Percentiles rank a stretch among this genome's conserved stretches.
Conservation (phyloP, 2,888 invertebrate species). For the Dasypogon diadema region DNA sequence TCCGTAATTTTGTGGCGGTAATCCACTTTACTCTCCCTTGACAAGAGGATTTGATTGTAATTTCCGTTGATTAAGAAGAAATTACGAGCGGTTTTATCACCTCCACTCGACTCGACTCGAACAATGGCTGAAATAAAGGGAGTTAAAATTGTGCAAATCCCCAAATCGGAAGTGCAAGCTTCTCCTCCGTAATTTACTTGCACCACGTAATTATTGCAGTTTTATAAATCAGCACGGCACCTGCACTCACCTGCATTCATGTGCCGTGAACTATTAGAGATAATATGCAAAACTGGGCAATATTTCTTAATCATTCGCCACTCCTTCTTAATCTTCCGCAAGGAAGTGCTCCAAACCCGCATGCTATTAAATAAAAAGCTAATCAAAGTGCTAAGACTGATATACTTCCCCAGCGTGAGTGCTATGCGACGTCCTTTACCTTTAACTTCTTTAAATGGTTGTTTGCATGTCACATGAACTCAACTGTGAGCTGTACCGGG, state of each 20-base stretch:
- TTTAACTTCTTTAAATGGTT: conserved; percentile 21
- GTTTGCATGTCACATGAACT: conserved; percentile 37
- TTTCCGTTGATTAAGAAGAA: conserved; percentile 45
- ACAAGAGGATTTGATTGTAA: conserved; percentile 33
- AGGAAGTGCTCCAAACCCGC: neutral
- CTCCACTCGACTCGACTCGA: neutral
- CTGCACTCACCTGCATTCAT: neutral
- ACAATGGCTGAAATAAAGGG: too few relatives aligned
- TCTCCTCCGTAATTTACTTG: neutral
- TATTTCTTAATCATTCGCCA: conserved; percentile 29
- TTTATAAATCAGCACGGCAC: neutral
- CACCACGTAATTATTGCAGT: neutral
- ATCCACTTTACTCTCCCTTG: conserved; percentile 41
- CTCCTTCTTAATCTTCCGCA: neutral
- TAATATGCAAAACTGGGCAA: conserved; percentile 30
- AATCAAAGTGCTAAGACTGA: conserved; percentile 24
- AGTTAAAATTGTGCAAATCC: too few relatives aligned
- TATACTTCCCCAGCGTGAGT: conserved; percentile 5
- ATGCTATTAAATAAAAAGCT: conserved; percentile 32
- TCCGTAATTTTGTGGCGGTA: conserved; percentile 13
- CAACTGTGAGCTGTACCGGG: neutral
- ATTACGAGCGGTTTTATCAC: conserved; percentile 32
- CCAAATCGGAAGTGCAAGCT: neutral
- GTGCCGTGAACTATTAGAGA: conserved; percentile 6
- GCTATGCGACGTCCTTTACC: neutral